phyloP scores from a whole-genome alignment of 2,888 invertebrate species.

The Parnassius smintheus region DNA sequence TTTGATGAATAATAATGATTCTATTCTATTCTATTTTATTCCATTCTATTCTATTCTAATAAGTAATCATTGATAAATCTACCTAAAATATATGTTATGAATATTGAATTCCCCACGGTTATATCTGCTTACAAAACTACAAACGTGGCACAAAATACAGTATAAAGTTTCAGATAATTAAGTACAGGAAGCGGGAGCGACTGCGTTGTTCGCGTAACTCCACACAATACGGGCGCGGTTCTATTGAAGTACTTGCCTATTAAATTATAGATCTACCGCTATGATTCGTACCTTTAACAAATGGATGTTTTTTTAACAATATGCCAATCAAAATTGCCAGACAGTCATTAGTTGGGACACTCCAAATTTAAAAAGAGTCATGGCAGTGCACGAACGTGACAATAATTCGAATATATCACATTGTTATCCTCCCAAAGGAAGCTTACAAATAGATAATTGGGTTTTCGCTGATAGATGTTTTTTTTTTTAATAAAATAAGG shows the following conservation, averaged over 20 bases:
- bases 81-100: neutral
- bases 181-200: conserved; percentile 35
- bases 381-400: conserved; percentile 9
- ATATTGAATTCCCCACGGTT: conserved; percentile 21
- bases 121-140: conserved; percentile 11
- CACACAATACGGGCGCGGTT: conserved; percentile 33
- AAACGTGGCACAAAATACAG: conserved; percentile 18
- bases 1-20: too few relatives aligned
- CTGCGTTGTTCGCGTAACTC: conserved; percentile 30
- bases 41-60: too few relatives aligned
- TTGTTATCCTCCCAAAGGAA: too few relatives aligned
- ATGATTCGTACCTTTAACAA: conserved; percentile 19
- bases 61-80: too few relatives aligned
- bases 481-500: too few relatives aligned
- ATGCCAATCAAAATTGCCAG: conserved; percentile 22
- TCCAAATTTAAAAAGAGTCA: conserved; percentile 9
- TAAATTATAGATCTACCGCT: conserved; percentile 27
- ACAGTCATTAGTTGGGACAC: conserved; percentile 20
- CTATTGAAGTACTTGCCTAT: conserved; percentile 31
- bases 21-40: too few relatives aligned
- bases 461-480: too few relatives aligned
- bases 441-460: too few relatives aligned
- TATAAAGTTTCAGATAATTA: conserved; percentile 42
- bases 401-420: neutral
- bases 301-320: conserved; percentile 15